These are phyloP conservation scores for Monoplex corrugatus DNA, from an alignment of 2,888 invertebrate genomes.

Conservation along the genomic window DNA sequence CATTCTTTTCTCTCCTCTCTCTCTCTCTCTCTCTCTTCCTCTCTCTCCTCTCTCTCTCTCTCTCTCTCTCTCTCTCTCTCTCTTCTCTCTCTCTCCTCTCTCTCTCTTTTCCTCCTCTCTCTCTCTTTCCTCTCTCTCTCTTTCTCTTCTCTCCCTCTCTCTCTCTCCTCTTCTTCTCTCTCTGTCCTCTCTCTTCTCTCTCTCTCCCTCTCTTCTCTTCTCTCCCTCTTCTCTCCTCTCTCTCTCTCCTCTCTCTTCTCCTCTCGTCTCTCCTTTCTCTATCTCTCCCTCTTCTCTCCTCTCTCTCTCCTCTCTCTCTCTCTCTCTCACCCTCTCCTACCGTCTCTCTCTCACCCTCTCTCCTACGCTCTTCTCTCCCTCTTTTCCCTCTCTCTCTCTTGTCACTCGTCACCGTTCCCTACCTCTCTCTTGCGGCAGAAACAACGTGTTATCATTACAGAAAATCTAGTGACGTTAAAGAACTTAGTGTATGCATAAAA, in stretches of 20 bases:
- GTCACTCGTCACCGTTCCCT: background rate
- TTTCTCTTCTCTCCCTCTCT: background rate
- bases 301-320: background rate
- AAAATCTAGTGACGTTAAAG: too few relatives aligned
- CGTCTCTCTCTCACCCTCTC: background rate
- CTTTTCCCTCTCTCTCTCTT: conserved; percentile 3
- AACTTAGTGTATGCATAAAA: too few relatives aligned
- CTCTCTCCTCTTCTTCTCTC: background rate
- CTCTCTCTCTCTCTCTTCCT: conserved; percentile 18
- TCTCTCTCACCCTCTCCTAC: background rate
- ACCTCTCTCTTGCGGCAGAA: background rate
- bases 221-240: background rate
- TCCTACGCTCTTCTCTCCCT: background rate
- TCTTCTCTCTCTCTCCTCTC: background rate
- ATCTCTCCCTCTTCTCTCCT: background rate
- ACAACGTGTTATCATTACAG: too few relatives aligned
- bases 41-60: background rate
- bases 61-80: background rate
- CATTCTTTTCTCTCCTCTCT: too few relatives aligned
- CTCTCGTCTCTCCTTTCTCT: background rate
- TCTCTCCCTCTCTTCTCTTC: background rate
- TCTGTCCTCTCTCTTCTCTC: background rate
- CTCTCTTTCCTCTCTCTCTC: background rate
- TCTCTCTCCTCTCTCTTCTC: background rate
- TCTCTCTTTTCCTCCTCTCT: background rate